Conservation (phyloP, 2,797 vertebrate genomes). For the Chaetodon trifasciatus region DNA sequence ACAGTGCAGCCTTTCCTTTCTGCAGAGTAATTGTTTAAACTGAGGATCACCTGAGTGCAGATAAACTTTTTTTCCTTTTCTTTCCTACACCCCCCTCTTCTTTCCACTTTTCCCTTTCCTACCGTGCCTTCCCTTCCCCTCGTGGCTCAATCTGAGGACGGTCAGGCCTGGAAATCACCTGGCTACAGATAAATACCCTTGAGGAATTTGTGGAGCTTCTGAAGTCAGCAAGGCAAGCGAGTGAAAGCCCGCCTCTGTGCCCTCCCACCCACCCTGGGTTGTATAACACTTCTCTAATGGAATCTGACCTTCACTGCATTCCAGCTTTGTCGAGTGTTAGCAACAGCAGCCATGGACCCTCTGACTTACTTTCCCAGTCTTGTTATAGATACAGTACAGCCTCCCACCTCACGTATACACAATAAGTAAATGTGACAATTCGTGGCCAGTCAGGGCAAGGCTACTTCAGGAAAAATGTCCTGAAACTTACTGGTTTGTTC, state of each 20-base stretch:
- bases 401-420: not conserved
- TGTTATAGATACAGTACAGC: conserved; percentile 30
- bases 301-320: conserved; percentile 85
- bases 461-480: not conserved
- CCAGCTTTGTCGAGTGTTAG: conserved; percentile 75
- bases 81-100: not conserved
- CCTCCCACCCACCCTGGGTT: conserved; percentile 64
- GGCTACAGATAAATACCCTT: conserved; percentile 83
- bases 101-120: conserved; percentile 14
- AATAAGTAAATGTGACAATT: conserved; percentile 22
- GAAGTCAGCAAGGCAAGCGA: conserved; percentile 78
- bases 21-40: conserved; percentile 5
- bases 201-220: conserved; percentile 82
- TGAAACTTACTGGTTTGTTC: not conserved
- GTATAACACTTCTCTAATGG: conserved; percentile 79
- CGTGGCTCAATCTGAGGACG: conserved; percentile 45
- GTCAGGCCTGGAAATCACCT: conserved; percentile 79
- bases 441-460: conserved; percentile 7
- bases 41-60: conserved; percentile 3
- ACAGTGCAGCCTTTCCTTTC: not conserved
- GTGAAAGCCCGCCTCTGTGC: conserved; percentile 74
- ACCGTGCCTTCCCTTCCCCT: conserved; percentile 24
- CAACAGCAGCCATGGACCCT: conserved; percentile 62
- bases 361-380: conserved; percentile 41
- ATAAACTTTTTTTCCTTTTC: conserved; percentile 8